phyloP scores from a whole-genome alignment of 53 echinoderm and acorn worm genomes.

The Henricia sp. region DNA sequence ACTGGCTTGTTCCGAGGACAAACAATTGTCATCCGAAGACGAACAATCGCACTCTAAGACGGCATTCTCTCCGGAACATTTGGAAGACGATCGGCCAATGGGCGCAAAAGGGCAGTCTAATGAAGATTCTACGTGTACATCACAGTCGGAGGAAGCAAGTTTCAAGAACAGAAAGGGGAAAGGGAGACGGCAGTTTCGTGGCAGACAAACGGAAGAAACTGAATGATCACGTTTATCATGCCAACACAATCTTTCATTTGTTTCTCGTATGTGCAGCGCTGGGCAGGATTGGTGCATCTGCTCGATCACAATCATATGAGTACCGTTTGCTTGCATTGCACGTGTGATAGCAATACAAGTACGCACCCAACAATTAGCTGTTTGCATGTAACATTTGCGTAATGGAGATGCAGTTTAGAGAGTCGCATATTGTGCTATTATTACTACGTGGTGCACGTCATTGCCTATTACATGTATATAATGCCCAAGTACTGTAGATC shows the following conservation, averaged over 20 bases:
- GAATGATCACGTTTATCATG: not conserved
- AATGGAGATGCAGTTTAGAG: too few relatives aligned
- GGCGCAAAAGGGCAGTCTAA: conserved; percentile 9
- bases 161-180: conserved; percentile 60
- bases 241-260: too few relatives aligned
- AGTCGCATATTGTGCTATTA: too few relatives aligned
- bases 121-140: conserved; percentile 5
- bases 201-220: conserved; percentile 62
- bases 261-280: too few relatives aligned
- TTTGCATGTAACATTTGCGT: too few relatives aligned
- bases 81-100: conserved; percentile 46
- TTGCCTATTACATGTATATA: too few relatives aligned
- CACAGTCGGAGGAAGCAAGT: conserved; percentile 10
- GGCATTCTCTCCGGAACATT: conserved; percentile 43
- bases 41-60: not conserved
- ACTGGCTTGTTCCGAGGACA: not conserved
- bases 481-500: too few relatives aligned
- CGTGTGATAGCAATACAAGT: not conserved
- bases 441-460: too few relatives aligned
- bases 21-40: not conserved
- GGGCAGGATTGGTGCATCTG: too few relatives aligned
- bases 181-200: conserved; percentile 68
- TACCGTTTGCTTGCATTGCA: not conserved
- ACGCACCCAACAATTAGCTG: too few relatives aligned
- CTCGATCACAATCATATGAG: not conserved